Conservation (phyloP, 2,113 vertebrate species). For the Dissostichus mawsoni region DNA sequence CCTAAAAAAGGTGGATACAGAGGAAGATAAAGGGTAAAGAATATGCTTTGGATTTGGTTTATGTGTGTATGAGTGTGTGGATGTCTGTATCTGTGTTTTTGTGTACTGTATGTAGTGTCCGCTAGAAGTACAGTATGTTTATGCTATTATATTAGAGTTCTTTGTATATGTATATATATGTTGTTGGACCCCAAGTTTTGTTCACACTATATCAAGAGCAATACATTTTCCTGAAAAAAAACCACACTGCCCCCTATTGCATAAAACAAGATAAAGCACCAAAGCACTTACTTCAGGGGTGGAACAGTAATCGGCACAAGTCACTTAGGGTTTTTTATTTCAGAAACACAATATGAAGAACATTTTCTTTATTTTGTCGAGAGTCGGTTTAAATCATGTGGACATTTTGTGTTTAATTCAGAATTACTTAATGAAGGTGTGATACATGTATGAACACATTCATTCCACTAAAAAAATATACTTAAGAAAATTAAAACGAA, state of each 20-base stretch:
- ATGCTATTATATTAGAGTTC: not conserved
- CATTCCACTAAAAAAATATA: not conserved
- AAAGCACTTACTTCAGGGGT: not conserved
- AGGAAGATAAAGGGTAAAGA: not conserved
- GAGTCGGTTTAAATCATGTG: not conserved
- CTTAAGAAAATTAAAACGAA: not conserved
- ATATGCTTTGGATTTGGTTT: not conserved
- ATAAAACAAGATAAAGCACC: conserved; percentile 28
- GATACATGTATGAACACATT: not conserved
- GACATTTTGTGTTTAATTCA: not conserved
- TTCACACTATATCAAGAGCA: not conserved
- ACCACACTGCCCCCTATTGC: conserved; percentile 44
- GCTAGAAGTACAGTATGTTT: not conserved
- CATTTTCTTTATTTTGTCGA: not conserved
- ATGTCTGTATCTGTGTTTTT: not conserved
- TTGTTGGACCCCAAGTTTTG: too few species aligned
- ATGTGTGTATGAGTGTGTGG: not conserved
- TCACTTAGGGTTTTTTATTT: not conserved
- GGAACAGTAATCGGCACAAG: not conserved
- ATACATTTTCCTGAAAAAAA: not conserved
- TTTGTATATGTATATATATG: not conserved
- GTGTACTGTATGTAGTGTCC: not conserved
- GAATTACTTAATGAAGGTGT: not conserved
- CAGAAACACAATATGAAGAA: not conserved
- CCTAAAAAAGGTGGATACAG: not conserved